These are phyloP conservation scores for Coleophora deauratella DNA, from an alignment of 2,888 invertebrate species.

Conservation along the genomic window DNA sequence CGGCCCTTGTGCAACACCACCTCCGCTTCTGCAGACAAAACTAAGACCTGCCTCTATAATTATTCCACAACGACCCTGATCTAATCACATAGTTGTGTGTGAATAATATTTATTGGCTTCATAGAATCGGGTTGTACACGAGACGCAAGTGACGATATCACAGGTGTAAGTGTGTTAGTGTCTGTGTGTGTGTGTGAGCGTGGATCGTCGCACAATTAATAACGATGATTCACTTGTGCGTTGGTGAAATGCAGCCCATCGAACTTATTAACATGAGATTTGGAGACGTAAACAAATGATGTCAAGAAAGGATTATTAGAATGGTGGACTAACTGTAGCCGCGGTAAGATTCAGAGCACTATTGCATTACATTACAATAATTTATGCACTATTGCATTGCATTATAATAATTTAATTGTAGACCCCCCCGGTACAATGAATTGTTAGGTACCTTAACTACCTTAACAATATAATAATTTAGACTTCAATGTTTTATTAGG, in stretches of 20 bases:
- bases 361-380: no score
- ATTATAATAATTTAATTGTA: no score
- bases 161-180: conserved; percentile 46
- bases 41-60: conserved; percentile 21
- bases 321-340: conserved; percentile 65
- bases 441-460: no score
- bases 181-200: conserved; percentile 55
- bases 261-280: conserved; percentile 70
- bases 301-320: conserved; percentile 51
- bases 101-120: conserved; percentile 32
- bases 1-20: conserved; percentile 31
- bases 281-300: conserved; percentile 68
- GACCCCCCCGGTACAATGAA: no score
- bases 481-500: no score
- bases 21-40: conserved; percentile 30
- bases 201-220: conserved; percentile 71
- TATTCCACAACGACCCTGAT: conserved; percentile 8
- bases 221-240: conserved; percentile 73
- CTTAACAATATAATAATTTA: no score
- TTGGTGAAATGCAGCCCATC: conserved; percentile 72
- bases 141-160: conserved; percentile 53
- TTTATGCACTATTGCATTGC: no score
- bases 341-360: conserved; percentile 40
- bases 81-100: conserved; percentile 6
- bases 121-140: conserved; percentile 32